Evolutionary conservation across 2,888 invertebrate genomes (phyloP).

Genomic region (Pyrrhosoma nymphula): DNA sequence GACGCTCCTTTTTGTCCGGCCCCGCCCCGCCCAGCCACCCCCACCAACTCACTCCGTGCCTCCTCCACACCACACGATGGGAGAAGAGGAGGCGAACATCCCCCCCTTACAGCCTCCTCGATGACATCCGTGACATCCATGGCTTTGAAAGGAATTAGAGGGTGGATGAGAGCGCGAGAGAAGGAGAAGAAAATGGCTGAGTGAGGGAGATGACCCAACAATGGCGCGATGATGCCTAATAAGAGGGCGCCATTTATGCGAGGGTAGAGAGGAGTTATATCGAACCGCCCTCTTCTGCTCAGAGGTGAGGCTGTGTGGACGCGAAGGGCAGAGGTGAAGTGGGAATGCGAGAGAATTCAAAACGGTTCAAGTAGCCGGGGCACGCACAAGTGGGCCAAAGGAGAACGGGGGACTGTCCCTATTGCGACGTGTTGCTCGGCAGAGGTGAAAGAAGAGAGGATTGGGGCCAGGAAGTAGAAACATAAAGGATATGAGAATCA

Average conservation of each 20-base stretch:
- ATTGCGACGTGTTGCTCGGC: not conserved
- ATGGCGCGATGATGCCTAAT: not conserved
- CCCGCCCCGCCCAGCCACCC: constrained; percentile 20
- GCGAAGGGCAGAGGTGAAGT: not conserved
- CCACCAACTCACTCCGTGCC: not conserved
- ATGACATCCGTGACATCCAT: constrained; percentile 9
- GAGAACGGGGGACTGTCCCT: not conserved
- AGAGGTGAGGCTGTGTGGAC: not conserved
- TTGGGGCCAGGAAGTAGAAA: not conserved
- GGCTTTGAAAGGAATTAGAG: not conserved
- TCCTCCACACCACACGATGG: not conserved
- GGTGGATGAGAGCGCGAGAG: not conserved
- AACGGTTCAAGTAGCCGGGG: constrained; percentile 44
- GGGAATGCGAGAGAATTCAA: not conserved
- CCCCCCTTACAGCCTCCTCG: not conserved
- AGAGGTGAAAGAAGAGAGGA: not conserved
- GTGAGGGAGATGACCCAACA: not conserved
- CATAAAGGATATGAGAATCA: not conserved
- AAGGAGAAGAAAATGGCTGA: not conserved
- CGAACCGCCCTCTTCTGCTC: not conserved
- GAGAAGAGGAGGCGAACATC: not conserved
- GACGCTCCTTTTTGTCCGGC: not conserved
- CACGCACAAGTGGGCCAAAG: not conserved
- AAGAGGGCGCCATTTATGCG: constrained; percentile 28
- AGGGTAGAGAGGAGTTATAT: not conserved